Base-by-base conservation (phyloP, 2,888 invertebrate genomes). In the Xylota segnis region DNA sequence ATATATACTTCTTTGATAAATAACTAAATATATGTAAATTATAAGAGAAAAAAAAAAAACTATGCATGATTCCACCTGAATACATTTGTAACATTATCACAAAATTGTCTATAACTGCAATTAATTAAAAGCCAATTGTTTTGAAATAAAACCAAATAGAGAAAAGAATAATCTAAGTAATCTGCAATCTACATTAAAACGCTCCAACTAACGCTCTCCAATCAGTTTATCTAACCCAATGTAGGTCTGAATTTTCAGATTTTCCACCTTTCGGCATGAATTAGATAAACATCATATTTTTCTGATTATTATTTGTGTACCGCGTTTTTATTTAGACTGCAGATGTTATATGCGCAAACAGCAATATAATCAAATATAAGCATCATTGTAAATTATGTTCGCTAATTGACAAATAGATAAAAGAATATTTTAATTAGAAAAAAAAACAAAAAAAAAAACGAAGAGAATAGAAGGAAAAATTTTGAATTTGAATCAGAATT, bases 401-500 rank as follows among this genome's bases (percentile, higher is more conserved):
- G 43, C 76, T 74, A 87, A 72, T 66, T 65, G 40, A 43, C 50
- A 78, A 82, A 65, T 40, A 74, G 65, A 75, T 58, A 63, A 32
- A 32, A 47, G 23, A 47, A 50, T 32, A 45, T 59, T 47, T 65
- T 81, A 29, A 89, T 34, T 68, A 43, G 37, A 65, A 87, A 87
- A 83, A 88, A 75, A 89, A 87, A 89, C n/a, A 23, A 23, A 87
- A 88, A 88, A 87, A 76, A 66, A 84, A 84, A 88, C 14, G 18
- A 59, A 81, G 54, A 71, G 12, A 75, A 77, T 76, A 74, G 61
- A 23, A 77, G 68, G 81, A 87, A 88, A 88, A 88, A 88, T 88
- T 88, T 88, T 88, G 88, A 88, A 88, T 88, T 87, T 87, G 71
- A 88, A 77, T 87, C 87, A 84, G 87, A 86, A 87, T 87, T 91